Conservation (phyloP, 2,797 vertebrate species). For the Brachyrhaphis roseni region DNA sequence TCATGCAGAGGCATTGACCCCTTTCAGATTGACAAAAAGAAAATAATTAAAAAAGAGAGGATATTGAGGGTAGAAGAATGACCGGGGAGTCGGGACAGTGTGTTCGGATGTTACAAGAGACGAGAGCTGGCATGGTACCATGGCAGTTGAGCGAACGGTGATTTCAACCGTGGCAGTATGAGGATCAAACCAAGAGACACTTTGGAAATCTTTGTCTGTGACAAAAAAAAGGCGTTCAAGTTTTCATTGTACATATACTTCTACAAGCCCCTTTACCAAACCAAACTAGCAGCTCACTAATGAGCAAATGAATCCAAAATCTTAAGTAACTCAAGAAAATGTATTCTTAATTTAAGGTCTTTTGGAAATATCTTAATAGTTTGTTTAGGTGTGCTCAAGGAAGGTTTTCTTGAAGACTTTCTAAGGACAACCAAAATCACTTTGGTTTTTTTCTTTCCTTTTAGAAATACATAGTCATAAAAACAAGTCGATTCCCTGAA, state of each 20-base stretch:
- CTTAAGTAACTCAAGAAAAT: neutral
- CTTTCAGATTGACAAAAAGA: slow-evolving; percentile 72
- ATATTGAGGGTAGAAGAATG: slow-evolving; percentile 57
- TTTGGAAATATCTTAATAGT: neutral
- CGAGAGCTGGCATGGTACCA: slow-evolving; percentile 72
- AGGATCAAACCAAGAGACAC: slow-evolving; percentile 31
- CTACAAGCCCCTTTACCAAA: slow-evolving; percentile 17
- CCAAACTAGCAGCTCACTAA: slow-evolving; percentile 17
- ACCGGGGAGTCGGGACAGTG: slow-evolving; percentile 61
- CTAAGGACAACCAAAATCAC: neutral
- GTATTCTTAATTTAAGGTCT: neutral
- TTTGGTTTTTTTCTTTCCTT: neutral
- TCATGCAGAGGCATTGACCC: slow-evolving; percentile 77
- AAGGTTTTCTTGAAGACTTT: neutral
- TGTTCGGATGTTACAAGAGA: slow-evolving; percentile 73
- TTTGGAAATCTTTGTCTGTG: neutral
- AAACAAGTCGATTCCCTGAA: neutral
- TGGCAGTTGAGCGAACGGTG: slow-evolving; percentile 66
- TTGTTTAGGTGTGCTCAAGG: neutral
- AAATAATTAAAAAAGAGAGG: slow-evolving; percentile 59
- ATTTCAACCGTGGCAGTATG: slow-evolving; percentile 51
- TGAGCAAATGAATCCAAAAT: neutral
- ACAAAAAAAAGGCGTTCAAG: neutral
- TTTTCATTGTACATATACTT: neutral
- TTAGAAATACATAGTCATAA: neutral